These are phyloP conservation scores for Tridacna crocea DNA, from an alignment of 2,888 invertebrate species.

Conservation along the genomic window DNA sequence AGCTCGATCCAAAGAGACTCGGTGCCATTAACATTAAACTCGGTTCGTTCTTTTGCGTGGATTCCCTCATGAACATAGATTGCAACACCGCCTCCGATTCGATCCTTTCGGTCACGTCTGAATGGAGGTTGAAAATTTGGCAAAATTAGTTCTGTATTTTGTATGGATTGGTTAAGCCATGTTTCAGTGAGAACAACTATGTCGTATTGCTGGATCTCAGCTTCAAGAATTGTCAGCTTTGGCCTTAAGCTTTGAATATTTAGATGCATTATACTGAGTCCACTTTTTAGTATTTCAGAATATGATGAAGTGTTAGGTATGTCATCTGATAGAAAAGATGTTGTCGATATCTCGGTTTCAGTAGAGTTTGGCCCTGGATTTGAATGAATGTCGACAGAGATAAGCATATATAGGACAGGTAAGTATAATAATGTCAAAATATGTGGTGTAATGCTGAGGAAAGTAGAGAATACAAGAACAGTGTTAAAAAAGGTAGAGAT, in stretches of 20 bases:
- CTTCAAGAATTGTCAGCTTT: slow-evolving; percentile 16
- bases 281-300: slow-evolving; percentile 1
- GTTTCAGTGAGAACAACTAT: slow-evolving; percentile 28
- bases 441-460: not conserved
- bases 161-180: slow-evolving; percentile 11
- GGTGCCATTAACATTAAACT: slow-evolving; percentile 14
- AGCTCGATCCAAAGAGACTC: slow-evolving; percentile 36
- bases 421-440: not conserved
- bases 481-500: not conserved
- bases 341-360: not conserved
- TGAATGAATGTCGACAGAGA: slow-evolving; percentile 9
- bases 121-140: slow-evolving; percentile 26
- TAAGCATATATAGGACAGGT: not conserved
- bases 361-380: slow-evolving; percentile 7
- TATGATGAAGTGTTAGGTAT: not conserved
- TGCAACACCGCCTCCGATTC: slow-evolving; percentile 35
- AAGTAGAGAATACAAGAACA: not conserved
- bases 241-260: slow-evolving; percentile 6
- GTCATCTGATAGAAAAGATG: not conserved
- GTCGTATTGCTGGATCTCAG: slow-evolving; percentile 27
- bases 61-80: slow-evolving; percentile 30
- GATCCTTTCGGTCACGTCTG: slow-evolving; percentile 18
- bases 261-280: slow-evolving; percentile 9
- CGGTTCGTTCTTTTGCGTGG: not conserved
- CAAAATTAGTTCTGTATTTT: slow-evolving; percentile 13